Evolutionary conservation across 2,888 invertebrate species (phyloP), one percentile per base, ranked within the genome.

Genomic region (Ichneumoninae sp.): DNA sequence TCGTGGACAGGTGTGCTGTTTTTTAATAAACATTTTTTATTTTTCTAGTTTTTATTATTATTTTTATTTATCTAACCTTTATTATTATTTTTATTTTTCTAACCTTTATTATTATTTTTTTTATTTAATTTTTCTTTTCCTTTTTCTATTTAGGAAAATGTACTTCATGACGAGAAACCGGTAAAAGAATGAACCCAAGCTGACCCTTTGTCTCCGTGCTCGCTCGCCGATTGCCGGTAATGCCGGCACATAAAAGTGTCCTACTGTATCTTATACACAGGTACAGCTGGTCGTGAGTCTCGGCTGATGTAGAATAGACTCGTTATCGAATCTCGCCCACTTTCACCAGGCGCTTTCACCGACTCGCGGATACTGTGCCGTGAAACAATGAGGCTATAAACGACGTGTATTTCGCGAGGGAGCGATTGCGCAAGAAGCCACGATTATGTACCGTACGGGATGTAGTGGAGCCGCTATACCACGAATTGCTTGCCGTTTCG

Each of bases 321-420:
- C 74, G 80, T 80, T 80, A 80, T 80, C 74, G 74, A 57, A 80
- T 83, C 74, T 62, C 74, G 47, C 33, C 74, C 74, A 86, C 86
- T 86, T 87, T 85, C 80, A 76, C 80, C 40, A 54, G 52, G 40
- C 81, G 86, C 86, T 87, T 87, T 87, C 87, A 87, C 87, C 78
- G 81, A 30, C 82, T 83, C 81, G 82, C 79, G 83, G 78, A 84
- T 83, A 76, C 72, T 52, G 7, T 50, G 69, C 54, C 72, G 66
- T 75, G 82, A 52, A 86, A 88, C 86, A 87, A 88, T 88, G 74
- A 70, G 83, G 82, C 84, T 83, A 86, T 88, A 88, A 89, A 87
- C 84, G 87, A 83, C 82, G 86, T 87, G 85, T 87, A 86, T 87
- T 88, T 87, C 82, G 82, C 84, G 83, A 86, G 78, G 83, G 72